Evolutionary conservation across 1,140 invertebrate species (phyloP).

Genomic region (Ylistrum balloti): DNA sequence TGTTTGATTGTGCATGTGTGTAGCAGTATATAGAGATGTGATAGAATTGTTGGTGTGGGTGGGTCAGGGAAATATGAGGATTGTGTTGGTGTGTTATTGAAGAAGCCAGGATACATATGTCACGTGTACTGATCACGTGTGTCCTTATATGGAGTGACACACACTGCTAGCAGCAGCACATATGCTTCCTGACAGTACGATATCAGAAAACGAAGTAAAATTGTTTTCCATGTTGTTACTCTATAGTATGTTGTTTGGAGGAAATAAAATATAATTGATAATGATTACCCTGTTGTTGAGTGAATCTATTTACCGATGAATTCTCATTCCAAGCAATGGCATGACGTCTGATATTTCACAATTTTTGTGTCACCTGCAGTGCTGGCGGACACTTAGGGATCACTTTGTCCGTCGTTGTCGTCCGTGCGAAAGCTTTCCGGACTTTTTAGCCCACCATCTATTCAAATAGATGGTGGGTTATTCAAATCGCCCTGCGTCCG

Average conservation of each 20-base stretch:
- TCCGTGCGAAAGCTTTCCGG: too few relatives aligned
- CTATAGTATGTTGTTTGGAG: conserved; percentile 38
- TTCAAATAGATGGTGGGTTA: too few relatives aligned
- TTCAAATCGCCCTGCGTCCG: too few relatives aligned
- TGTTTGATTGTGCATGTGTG: too few relatives aligned
- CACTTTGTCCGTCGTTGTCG: too few relatives aligned
- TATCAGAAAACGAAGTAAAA: neutral
- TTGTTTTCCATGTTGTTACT: conserved; percentile 27
- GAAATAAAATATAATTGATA: conserved; percentile 22
- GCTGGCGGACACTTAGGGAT: too few relatives aligned
- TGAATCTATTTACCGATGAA: neutral
- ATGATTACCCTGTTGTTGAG: neutral
- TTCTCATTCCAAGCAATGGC: too few relatives aligned
- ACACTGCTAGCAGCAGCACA: neutral
- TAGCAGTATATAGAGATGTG: too few relatives aligned
- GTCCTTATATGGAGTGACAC: neutral
- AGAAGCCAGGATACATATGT: neutral
- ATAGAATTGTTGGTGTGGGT: neutral
- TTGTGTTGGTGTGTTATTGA: neutral
- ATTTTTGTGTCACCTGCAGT: too few relatives aligned
- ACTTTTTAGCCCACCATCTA: too few relatives aligned
- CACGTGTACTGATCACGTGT: neutral
- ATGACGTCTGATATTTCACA: too few relatives aligned
- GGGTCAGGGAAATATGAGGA: neutral
- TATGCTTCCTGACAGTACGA: neutral